Conservation (phyloP, 1,140 invertebrate species). For the Centruroides sculpturatus region DNA sequence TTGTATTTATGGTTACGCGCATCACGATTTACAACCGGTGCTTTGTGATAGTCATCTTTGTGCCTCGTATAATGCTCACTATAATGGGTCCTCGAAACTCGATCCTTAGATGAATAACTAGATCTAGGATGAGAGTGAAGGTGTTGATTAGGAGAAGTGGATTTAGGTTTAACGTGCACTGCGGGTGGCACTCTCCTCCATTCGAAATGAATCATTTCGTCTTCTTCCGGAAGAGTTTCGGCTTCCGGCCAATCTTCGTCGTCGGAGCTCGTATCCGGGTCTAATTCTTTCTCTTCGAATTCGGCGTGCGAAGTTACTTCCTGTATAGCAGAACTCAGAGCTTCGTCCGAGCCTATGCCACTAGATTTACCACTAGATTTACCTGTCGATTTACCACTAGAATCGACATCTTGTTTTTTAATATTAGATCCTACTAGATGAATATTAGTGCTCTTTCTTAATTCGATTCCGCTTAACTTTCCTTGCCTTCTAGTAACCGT, state of each 20-base stretch:
- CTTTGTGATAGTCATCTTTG: no score
- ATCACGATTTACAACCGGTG: no score
- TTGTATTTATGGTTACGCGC: no score
- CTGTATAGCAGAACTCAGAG: slow-evolving; percentile 44
- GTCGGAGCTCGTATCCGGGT: slow-evolving; percentile 17
- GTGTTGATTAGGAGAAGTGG: no score
- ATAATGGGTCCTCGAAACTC: no score
- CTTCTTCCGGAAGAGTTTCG: no score
- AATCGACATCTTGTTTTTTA: not conserved
- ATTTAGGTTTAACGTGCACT: no score
- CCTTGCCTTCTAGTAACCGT: slow-evolving; percentile 57
- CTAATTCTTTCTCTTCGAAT: slow-evolving; percentile 16
- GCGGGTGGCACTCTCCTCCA: no score
- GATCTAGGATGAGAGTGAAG: no score
- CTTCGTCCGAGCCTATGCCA: slow-evolving; percentile 76
- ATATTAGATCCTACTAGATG: slow-evolving; percentile 12
- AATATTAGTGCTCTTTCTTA: slow-evolving; percentile 29
- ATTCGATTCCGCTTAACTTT: slow-evolving; percentile 50
- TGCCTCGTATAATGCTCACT: no score
- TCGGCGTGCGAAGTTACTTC: slow-evolving; percentile 12
- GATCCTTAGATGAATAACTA: no score
- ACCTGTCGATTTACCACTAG: slow-evolving; percentile 8
- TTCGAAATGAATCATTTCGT: no score
- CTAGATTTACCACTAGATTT: slow-evolving; percentile 27
- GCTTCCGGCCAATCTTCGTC: slow-evolving; percentile 14